phyloP scores from a whole-genome alignment of 1,140 invertebrate species.

The Papilio polytes region DNA sequence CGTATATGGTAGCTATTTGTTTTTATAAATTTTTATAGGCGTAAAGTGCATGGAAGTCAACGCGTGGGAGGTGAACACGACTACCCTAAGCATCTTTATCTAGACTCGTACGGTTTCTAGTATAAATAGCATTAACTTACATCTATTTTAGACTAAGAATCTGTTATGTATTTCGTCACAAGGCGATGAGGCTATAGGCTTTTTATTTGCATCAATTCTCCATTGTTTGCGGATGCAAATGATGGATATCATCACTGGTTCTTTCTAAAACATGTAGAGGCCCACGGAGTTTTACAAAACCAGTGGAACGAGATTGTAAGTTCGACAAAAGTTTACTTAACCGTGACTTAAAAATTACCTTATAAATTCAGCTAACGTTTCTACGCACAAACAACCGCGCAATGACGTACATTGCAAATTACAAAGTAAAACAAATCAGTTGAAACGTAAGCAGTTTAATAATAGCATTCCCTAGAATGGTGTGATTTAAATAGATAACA shows the following conservation, averaged over 20 bases:
- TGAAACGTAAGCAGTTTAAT: conserved; percentile 18
- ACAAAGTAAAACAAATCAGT: not conserved
- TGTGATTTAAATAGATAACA: conserved; percentile 9
- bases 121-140: conserved; percentile 7
- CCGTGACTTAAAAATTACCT: too few relatives aligned
- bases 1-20: not conserved
- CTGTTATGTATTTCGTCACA: not conserved
- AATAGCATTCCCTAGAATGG: conserved; percentile 12
- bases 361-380: not conserved
- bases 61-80: not conserved
- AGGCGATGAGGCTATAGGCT: not conserved
- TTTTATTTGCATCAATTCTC: not conserved
- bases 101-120: not conserved
- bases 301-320: not conserved
- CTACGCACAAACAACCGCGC: not conserved
- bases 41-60: not conserved
- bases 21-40: not conserved
- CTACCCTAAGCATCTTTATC: not conserved
- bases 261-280: not conserved
- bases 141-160: conserved; percentile 6
- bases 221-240: too few relatives aligned
- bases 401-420: conserved; percentile 2
- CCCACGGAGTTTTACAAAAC: not conserved
- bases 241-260: not conserved
- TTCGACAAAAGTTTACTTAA: not conserved